Conservation (phyloP, 2,797 vertebrate species). For the Clamator glandarius region DNA sequence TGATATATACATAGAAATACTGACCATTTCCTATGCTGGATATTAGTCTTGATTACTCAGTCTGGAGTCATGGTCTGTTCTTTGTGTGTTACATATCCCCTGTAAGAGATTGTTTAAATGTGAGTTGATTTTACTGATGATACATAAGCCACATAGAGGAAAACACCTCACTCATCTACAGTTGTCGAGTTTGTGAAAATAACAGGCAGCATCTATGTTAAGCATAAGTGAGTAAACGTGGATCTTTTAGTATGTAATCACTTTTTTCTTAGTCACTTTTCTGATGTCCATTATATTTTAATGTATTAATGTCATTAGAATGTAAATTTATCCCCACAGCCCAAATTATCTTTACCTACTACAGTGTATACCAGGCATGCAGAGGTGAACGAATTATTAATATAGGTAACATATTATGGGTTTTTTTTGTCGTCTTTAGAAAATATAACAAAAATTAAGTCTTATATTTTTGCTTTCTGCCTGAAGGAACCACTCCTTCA, state of each 20-base stretch:
- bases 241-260: background rate
- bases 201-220: background rate
- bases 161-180: background rate
- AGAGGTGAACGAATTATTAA: background rate
- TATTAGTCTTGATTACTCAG: background rate
- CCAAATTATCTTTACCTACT: background rate
- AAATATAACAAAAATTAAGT: background rate
- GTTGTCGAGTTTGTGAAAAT: background rate
- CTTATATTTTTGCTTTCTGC: background rate
- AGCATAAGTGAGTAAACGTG: background rate
- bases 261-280: background rate
- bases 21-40: background rate
- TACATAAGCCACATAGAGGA: background rate
- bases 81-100: background rate
- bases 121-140: background rate
- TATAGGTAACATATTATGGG: background rate
- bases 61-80: background rate
- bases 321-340: background rate
- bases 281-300: background rate
- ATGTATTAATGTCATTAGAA: background rate
- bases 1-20: background rate
- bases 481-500: background rate
- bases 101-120: background rate
- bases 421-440: background rate
- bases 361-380: background rate